Evolutionary conservation across 2,113 vertebrate species (phyloP), one percentile per base, ranked within the genome.

Genomic region (Calonectris borealis): DNA sequence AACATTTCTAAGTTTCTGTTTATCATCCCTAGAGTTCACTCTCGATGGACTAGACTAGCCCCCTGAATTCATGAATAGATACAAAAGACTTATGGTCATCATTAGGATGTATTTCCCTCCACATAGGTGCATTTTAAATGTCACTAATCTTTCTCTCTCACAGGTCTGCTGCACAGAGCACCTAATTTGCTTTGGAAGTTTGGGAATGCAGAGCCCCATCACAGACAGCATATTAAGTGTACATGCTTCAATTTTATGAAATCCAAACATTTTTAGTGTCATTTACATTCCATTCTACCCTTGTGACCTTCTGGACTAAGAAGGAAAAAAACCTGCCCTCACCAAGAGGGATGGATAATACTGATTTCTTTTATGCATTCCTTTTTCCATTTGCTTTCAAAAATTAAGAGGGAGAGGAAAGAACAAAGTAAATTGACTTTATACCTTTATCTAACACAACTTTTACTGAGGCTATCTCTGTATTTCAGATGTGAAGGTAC

Each of bases 61-160:
- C 80, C 83, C 69, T 38, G 88, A 95, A 95, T 97, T 94, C 94
- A 94, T 90, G 93, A 96, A 96, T 95, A 96, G 86, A 95, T 84
- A 95, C 96, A 97, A 94, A 95, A 94, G 95, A 94, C 58, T 97
- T 69, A 68, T 11, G 75, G 91, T 46, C 86, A 88, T 91, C 94
- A 95, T 91, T 90, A 94, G 66, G 77, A 79, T 82, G 83, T 21
- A 83, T 85, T 95, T 91, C 84, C 91, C 70, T 80, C 84, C 81
- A 51, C 81, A 46, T 7, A n/a, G 55, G 10, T 3, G 1, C 88
- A 80, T 89, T 60, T 80, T 76, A 94, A 91, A 83, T 77, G 62
- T 70, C 91, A 90, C 66, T 91, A 91, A 94, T 91, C 70, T 88
- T 78, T 18, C 58, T 88, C 16, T 32, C 69, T 71, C 86, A 27